phyloP scores from a whole-genome alignment of 2,113 vertebrate genomes.

The Motacilla alba region DNA sequence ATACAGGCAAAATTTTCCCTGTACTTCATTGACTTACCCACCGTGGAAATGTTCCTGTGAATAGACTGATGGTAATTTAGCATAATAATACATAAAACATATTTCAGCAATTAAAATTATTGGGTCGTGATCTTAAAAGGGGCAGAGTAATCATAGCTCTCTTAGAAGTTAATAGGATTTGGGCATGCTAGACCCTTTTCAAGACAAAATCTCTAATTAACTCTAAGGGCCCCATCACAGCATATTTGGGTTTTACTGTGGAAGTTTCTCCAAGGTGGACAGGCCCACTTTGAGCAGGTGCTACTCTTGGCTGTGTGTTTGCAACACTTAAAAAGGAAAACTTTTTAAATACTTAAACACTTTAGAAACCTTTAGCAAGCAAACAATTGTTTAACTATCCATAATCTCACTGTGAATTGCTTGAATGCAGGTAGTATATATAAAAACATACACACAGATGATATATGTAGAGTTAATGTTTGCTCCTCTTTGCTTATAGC shows the following conservation, averaged over 20 bases:
- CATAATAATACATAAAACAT: neutral
- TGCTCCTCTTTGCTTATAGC: neutral
- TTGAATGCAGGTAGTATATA: neutral
- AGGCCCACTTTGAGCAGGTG: neutral
- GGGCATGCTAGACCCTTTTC: neutral
- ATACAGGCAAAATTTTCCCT: neutral
- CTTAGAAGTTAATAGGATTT: constrained; percentile 20
- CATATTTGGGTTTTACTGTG: neutral
- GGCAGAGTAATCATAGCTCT: neutral
- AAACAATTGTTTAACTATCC: neutral
- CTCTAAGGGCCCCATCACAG: neutral
- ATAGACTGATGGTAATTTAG: neutral
- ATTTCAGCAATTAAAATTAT: neutral
- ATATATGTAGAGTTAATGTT: neutral
- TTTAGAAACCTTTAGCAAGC: neutral
- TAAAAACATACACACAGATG: accelerated
- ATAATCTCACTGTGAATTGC: neutral
- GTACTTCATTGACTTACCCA: neutral
- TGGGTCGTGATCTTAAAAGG: neutral
- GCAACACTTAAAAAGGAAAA: neutral
- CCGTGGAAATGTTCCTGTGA: neutral
- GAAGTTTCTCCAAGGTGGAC: neutral
- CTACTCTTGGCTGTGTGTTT: neutral
- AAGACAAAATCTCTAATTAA: constrained; percentile 1
- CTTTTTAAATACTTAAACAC: no score